Conservation (phyloP, 2,888 invertebrate species). For the Agrochola lychnidis region DNA sequence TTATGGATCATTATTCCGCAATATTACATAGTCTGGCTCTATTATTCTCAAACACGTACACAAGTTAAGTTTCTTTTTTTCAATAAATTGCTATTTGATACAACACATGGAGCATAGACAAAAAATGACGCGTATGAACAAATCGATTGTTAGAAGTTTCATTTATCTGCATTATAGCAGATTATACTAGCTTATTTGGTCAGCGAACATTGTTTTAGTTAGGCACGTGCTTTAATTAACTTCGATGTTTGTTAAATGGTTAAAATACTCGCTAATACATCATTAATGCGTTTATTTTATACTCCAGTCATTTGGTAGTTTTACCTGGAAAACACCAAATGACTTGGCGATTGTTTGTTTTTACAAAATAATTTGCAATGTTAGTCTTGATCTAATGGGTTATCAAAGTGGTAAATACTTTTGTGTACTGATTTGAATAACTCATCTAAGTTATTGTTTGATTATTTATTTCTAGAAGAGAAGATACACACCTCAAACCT, state of each 20-base stretch:
- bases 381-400: slow-evolving; percentile 6
- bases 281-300: slow-evolving; percentile 17
- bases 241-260: slow-evolving; percentile 21
- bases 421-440: background rate
- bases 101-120: background rate
- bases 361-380: slow-evolving; percentile 20
- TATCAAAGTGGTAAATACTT: background rate
- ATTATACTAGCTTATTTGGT: slow-evolving; percentile 30
- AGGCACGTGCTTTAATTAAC: slow-evolving; percentile 33
- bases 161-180: slow-evolving; percentile 23
- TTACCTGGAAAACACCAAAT: too few species aligned
- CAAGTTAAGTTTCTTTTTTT: slow-evolving; percentile 9
- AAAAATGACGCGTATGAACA: background rate
- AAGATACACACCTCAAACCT: background rate
- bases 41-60: slow-evolving; percentile 24
- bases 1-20: slow-evolving; percentile 38
- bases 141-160: background rate
- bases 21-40: slow-evolving; percentile 35
- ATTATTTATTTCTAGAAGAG: background rate
- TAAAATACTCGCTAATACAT: slow-evolving; percentile 29
- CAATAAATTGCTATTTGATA: slow-evolving; percentile 32
- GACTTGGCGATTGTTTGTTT: background rate
- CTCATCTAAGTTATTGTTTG: background rate
- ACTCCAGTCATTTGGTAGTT: too few species aligned
- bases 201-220: slow-evolving; percentile 11